Percentiles rank a stretch among this genome's conserved stretches.
These are phyloP conservation scores for Drosophila triauraria DNA, from an alignment of 1,140 invertebrate genomes.

Conservation along the genomic window DNA sequence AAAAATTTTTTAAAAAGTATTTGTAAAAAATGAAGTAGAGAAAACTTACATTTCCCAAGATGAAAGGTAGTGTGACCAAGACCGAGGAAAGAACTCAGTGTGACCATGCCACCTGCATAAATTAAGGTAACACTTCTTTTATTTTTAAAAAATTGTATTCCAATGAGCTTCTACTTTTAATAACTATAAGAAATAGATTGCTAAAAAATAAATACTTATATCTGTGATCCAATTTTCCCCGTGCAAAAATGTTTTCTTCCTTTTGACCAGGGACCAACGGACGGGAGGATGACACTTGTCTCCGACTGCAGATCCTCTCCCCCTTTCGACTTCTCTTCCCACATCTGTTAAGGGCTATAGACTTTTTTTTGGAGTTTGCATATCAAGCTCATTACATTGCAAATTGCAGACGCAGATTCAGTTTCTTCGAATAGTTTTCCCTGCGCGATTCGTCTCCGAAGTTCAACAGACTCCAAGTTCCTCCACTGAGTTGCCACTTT, in stretches of 20 bases:
- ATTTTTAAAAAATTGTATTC: too few species aligned
- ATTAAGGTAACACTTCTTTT: too few species aligned
- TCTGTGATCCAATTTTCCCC: neutral
- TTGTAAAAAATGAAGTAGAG: too few species aligned
- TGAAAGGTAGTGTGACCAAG: too few species aligned
- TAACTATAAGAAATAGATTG: too few species aligned
- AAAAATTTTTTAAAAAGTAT: too few species aligned
- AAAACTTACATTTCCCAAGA: too few species aligned
- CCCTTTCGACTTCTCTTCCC: constrained; percentile 28
- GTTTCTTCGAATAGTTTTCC: constrained; percentile 56
- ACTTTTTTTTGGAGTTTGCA: constrained; percentile 71
- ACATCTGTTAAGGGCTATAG: constrained; percentile 71
- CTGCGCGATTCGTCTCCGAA: constrained; percentile 49
- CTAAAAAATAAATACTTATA: neutral
- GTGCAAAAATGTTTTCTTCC: constrained; percentile 6
- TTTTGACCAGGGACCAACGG: constrained; percentile 36
- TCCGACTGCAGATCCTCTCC: constrained; percentile 17
- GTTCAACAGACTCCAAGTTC: constrained; percentile 71
- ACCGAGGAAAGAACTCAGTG: too few species aligned
- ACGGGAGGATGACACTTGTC: constrained; percentile 52
- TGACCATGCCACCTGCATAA: too few species aligned
- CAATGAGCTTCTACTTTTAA: too few species aligned
- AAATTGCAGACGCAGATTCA: constrained; percentile 67
- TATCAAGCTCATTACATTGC: constrained; percentile 80
- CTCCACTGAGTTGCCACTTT: constrained; percentile 34